These are phyloP conservation scores for Poeciliopsis infans DNA, from an alignment of 2,797 vertebrate species.

Conservation along the genomic window DNA sequence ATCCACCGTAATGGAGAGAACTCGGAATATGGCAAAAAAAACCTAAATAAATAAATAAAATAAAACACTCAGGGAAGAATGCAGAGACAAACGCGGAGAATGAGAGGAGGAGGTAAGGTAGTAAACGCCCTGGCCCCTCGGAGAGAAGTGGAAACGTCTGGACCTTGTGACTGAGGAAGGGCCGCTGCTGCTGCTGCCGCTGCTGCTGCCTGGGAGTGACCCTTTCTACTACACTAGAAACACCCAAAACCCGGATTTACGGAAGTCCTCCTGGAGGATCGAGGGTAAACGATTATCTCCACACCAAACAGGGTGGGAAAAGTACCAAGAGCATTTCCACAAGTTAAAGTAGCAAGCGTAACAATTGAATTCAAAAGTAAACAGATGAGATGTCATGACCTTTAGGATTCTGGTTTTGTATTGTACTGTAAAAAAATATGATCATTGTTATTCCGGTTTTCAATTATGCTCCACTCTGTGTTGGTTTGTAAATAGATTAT, in stretches of 20 bases:
- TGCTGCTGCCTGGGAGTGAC: conserved; percentile 13
- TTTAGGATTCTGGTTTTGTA: too few relatives aligned
- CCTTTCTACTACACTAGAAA: background rate
- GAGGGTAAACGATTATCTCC: background rate
- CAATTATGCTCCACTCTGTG: background rate
- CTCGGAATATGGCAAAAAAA: conserved; percentile 6
- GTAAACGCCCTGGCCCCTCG: conserved; percentile 32
- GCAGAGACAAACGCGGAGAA: conserved; percentile 15
- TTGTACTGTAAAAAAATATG: too few relatives aligned
- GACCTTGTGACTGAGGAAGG: conserved; percentile 70
- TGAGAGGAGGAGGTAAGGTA: conserved; percentile 24
- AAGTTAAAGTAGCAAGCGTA: background rate
- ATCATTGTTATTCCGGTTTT: too few relatives aligned
- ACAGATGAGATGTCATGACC: too few relatives aligned
- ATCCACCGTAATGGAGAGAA: conserved; percentile 58
- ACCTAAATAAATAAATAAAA: background rate
- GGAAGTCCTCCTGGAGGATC: background rate
- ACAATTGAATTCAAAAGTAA: background rate
- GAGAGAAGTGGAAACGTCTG: conserved; percentile 34
- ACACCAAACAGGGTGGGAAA: background rate
- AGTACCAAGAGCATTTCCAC: background rate
- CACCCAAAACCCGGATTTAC: background rate
- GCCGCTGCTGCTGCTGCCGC: conserved; percentile 9
- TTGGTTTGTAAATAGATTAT: background rate
- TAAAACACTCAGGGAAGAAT: conserved; percentile 20